A percentile compares a stretch with the other conserved stretches of the same genome.
Evolutionary conservation across 2,888 invertebrate species (phyloP).

Genomic region (Watsonalla binaria): DNA sequence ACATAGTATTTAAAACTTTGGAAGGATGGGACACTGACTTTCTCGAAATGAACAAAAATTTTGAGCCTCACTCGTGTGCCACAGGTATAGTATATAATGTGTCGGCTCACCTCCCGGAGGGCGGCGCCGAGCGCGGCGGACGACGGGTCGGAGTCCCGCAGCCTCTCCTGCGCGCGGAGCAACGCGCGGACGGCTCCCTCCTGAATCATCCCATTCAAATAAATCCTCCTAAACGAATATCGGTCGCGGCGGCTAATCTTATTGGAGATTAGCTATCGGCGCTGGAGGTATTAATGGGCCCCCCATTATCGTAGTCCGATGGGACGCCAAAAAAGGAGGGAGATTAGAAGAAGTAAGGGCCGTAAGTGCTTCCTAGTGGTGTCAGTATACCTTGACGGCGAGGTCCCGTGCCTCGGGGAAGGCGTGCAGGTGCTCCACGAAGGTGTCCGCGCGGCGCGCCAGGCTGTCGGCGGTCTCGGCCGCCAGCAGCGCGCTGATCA

Average conservation of each 20-base stretch:
- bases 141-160: constrained; percentile 48
- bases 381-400: constrained; percentile 81
- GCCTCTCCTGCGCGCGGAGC: constrained; percentile 71
- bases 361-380: too few species aligned
- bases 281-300: background rate
- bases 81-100: background rate
- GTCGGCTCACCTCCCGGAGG: constrained; percentile 43
- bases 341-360: too few species aligned
- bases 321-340: too few species aligned
- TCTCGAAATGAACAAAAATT: too few species aligned
- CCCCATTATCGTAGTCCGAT: too few species aligned
- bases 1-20: too few species aligned
- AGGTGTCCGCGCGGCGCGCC: constrained; percentile 81
- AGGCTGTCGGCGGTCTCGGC: constrained; percentile 79
- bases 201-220: constrained; percentile 45
- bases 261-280: background rate
- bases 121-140: constrained; percentile 39
- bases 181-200: constrained; percentile 84
- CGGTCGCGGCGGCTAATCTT: too few species aligned
- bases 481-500: constrained; percentile 79
- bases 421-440: constrained; percentile 84
- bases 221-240: too few species aligned
- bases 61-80: too few species aligned
- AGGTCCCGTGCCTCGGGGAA: constrained; percentile 86
- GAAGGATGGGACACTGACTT: too few species aligned